These are phyloP conservation scores for Fissipunctia ypsillon DNA, from an alignment of 2,888 invertebrate species.

Conservation along the genomic window DNA sequence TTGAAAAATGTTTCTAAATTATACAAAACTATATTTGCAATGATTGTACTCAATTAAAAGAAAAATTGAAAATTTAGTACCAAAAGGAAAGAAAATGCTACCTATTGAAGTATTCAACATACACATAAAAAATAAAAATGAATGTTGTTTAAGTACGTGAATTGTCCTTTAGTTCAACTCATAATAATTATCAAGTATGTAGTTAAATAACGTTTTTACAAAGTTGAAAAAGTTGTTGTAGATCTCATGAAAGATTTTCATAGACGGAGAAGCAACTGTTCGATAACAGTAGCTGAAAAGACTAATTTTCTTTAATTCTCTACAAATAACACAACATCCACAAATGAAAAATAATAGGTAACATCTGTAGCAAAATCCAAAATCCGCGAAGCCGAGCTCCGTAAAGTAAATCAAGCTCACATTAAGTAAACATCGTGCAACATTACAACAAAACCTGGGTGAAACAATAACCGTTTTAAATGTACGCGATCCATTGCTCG, in stretches of 20 bases:
- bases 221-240: not conserved
- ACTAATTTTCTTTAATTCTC: not conserved
- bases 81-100: too few species aligned
- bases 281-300: not conserved
- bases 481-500: slow-evolving; percentile 47
- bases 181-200: not conserved
- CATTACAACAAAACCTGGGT: slow-evolving; percentile 12
- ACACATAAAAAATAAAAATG: too few species aligned
- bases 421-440: slow-evolving; percentile 42
- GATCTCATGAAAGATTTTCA: too few species aligned
- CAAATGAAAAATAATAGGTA: slow-evolving; percentile 35
- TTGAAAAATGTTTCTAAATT: too few species aligned
- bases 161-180: not conserved
- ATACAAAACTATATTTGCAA: too few species aligned
- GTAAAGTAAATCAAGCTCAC: slow-evolving; percentile 35
- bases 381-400: slow-evolving; percentile 38
- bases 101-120: too few species aligned
- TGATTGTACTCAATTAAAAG: too few species aligned
- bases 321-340: slow-evolving; percentile 18
- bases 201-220: not conserved
- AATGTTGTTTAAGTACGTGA: not conserved
- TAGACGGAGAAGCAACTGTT: not conserved
- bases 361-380: slow-evolving; percentile 14
- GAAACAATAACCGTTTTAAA: slow-evolving; percentile 33
- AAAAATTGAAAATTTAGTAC: too few species aligned